Conservation (phyloP, 2,797 vertebrate species). For the Antennarius maculatus region DNA sequence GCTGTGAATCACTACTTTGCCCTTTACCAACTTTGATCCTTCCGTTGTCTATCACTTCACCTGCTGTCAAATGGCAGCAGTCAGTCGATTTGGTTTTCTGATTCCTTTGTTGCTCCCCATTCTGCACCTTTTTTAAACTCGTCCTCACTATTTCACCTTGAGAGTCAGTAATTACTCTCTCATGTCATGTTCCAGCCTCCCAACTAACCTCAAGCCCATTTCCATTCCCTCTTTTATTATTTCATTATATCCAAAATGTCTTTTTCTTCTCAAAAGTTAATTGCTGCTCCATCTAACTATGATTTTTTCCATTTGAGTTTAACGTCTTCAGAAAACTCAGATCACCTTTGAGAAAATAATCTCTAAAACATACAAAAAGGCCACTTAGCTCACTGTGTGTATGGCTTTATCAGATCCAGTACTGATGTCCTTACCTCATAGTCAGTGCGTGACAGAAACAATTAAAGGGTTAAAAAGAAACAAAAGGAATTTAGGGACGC, state of each 20-base stretch:
- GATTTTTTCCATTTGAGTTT: too few species aligned
- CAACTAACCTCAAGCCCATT: too few species aligned
- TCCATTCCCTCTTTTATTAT: background rate
- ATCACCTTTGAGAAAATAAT: too few species aligned
- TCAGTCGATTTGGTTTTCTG: constrained; percentile 34
- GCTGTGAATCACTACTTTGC: constrained; percentile 23
- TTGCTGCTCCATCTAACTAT: too few species aligned
- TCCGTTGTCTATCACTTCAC: constrained; percentile 26
- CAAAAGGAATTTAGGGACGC: constrained; percentile 19
- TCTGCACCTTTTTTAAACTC: constrained; percentile 6
- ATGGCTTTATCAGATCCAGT: constrained; percentile 28
- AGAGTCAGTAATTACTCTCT: constrained; percentile 17
- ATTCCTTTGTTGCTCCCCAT: background rate
- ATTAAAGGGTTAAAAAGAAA: constrained; percentile 7
- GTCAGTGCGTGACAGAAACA: constrained; percentile 1
- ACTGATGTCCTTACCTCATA: constrained; percentile 2
- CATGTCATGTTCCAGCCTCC: too few species aligned
- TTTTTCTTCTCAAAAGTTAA: background rate
- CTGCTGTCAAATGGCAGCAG: constrained; percentile 33
- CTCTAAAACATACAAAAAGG: too few species aligned
- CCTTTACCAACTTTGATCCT: constrained; percentile 9
- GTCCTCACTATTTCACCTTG: constrained; percentile 31
- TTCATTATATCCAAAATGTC: too few species aligned
- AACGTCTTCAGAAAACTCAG: too few species aligned
- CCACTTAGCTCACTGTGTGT: too few species aligned